These are phyloP conservation scores for Metallyticus violacea DNA, from an alignment of 2,888 invertebrate species.

Conservation along the genomic window DNA sequence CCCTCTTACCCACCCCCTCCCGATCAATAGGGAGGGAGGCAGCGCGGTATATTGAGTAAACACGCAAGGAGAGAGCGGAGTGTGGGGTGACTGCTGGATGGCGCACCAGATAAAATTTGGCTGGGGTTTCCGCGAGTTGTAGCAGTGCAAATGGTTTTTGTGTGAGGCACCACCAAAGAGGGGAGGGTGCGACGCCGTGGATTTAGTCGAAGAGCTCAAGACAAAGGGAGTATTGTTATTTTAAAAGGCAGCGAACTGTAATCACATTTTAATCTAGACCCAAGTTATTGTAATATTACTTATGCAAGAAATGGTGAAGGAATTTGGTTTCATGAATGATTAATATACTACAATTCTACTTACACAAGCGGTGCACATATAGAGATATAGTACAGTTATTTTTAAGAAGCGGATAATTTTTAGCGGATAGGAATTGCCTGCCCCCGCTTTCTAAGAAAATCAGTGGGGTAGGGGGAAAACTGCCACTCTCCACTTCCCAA, in stretches of 20 bases:
- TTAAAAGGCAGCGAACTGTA: conserved; percentile 23
- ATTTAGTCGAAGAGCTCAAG: neutral
- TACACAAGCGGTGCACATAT: neutral
- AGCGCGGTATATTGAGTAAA: conserved; percentile 38
- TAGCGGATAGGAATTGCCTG: neutral
- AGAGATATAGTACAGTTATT: neutral
- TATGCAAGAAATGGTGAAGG: conserved; percentile 18
- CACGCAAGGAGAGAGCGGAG: conserved; percentile 33
- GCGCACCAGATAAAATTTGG: conserved; percentile 25
- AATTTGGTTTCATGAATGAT: conserved; percentile 32
- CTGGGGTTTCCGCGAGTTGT: conserved; percentile 13
- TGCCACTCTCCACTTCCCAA: neutral
- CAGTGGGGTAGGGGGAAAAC: neutral
- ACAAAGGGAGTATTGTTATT: conserved; percentile 16
- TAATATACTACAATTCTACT: conserved; percentile 22
- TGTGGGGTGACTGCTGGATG: conserved; percentile 25
- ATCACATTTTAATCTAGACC: conserved; percentile 24
- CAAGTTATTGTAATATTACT: conserved; percentile 28
- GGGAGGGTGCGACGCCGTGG: neutral
- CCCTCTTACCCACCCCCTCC: neutral
- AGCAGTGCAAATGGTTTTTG: conserved; percentile 16
- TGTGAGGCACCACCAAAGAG: neutral
- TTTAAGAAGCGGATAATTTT: neutral
- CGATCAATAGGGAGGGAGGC: conserved; percentile 31
- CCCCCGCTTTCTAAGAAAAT: neutral